Evolutionary conservation across 1,140 invertebrate species (phyloP).

Genomic region (Diachasma alloeum): DNA sequence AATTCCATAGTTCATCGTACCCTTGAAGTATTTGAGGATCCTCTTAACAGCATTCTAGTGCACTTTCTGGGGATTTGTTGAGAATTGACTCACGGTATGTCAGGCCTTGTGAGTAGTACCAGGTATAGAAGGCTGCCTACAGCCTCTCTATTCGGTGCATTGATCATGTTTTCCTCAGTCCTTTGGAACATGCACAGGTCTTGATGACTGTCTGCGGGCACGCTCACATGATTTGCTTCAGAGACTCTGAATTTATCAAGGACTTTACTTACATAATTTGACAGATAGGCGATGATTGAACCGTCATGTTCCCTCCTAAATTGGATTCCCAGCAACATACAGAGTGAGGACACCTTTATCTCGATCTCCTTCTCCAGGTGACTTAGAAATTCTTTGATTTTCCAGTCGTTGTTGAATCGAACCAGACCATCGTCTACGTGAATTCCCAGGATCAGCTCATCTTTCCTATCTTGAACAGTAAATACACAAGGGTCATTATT

Average conservation of each 20-base stretch:
- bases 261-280: constrained; percentile 48
- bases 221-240: neutral
- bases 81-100: too few relatives aligned
- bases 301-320: constrained; percentile 34
- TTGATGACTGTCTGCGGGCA: neutral
- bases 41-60: neutral
- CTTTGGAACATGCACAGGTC: neutral
- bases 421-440: constrained; percentile 65
- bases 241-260: constrained; percentile 42
- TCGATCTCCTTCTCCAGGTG: constrained; percentile 17
- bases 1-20: neutral
- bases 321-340: constrained; percentile 47
- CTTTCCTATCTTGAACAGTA: constrained; percentile 23
- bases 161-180: neutral
- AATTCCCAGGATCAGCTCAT: constrained; percentile 50
- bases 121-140: neutral
- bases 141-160: constrained; percentile 1
- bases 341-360: constrained; percentile 9
- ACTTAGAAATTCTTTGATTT: constrained; percentile 35
- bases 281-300: constrained; percentile 37
- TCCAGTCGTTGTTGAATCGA: constrained; percentile 27
- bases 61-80: neutral
- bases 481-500: too few relatives aligned
- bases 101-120: neutral
- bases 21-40: neutral